These are phyloP conservation scores for Rhyzopertha dominica DNA, from an alignment of 1,140 invertebrate genomes.

Conservation along the genomic window DNA sequence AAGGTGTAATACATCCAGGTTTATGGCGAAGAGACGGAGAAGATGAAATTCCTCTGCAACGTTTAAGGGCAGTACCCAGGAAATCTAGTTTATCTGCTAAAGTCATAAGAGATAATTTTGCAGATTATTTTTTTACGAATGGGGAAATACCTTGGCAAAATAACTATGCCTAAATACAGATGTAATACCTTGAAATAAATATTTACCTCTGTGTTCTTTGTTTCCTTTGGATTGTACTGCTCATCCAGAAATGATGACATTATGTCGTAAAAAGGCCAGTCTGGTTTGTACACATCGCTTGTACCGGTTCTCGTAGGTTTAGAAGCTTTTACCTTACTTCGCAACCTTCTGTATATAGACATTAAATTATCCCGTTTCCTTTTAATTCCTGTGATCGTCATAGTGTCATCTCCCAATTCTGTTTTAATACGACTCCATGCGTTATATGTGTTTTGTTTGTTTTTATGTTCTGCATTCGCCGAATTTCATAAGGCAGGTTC, in stretches of 20 bases:
- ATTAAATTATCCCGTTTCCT: conserved; percentile 33
- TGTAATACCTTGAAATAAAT: conserved; percentile 10
- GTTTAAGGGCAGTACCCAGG: too few species aligned
- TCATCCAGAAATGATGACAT: conserved; percentile 33
- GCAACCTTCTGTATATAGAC: conserved; percentile 21
- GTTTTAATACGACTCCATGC: conserved; percentile 16
- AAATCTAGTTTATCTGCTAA: conserved; percentile 14
- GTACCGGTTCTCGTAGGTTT: conserved; percentile 24
- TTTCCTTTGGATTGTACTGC: conserved; percentile 11
- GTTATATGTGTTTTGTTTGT: conserved; percentile 17
- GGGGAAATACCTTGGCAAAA: too few species aligned
- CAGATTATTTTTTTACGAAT: conserved; percentile 19
- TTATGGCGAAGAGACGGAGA: conserved; percentile 5
- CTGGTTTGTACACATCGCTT: conserved; percentile 33
- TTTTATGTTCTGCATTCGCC: conserved; percentile 21
- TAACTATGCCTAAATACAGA: too few species aligned
- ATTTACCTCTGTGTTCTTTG: conserved; percentile 10
- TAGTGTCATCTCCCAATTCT: conserved; percentile 10
- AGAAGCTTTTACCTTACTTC: conserved; percentile 25
- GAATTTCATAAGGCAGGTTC: conserved; percentile 28
- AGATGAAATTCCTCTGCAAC: too few species aligned
- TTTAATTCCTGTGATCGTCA: conserved; percentile 22
- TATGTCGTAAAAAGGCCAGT: conserved; percentile 35
- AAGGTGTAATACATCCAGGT: conserved; percentile 6
- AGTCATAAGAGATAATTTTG: conserved; percentile 22